Percentiles rank a stretch among this genome's conserved stretches.
phyloP scores from a whole-genome alignment of 2,797 vertebrate genomes.

The Danio kyathit region DNA sequence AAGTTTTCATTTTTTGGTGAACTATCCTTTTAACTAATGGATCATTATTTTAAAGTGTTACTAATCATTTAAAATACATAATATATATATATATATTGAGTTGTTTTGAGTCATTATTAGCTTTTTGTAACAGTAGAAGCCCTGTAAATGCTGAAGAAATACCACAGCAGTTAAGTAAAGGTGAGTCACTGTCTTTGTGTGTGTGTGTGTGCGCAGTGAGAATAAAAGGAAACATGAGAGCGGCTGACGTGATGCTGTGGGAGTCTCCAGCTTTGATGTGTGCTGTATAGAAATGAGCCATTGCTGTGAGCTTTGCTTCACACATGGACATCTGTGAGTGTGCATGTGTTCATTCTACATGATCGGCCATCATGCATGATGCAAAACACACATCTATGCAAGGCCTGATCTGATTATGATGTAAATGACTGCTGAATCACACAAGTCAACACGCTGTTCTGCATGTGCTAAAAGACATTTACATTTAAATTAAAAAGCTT shows the following conservation, averaged over 20 bases:
- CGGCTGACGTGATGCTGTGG: slow-evolving; percentile 22
- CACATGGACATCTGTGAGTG: slow-evolving; percentile 20
- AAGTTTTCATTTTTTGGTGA: too few relatives aligned
- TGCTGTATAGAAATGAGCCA: slow-evolving; percentile 35
- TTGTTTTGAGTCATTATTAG: too few relatives aligned
- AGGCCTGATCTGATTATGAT: neutral
- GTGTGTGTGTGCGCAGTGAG: slow-evolving; percentile 28
- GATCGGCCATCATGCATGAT: neutral
- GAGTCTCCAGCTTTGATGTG: slow-evolving; percentile 9
- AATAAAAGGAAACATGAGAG: slow-evolving; percentile 23
- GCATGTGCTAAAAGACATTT: too few relatives aligned
- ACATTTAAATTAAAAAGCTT: too few relatives aligned
- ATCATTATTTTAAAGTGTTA: too few relatives aligned
- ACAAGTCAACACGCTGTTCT: too few relatives aligned
- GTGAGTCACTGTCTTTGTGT: neutral
- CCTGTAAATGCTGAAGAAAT: neutral
- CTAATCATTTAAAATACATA: too few relatives aligned
- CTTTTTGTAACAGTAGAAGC: neutral
- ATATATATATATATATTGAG: too few relatives aligned
- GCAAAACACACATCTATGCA: slow-evolving; percentile 3
- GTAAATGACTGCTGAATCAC: neutral
- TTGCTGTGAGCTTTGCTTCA: slow-evolving; percentile 3
- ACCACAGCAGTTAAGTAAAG: neutral
- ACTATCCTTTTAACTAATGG: too few relatives aligned
- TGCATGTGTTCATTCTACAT: slow-evolving; percentile 13